phyloP scores from a whole-genome alignment of 1,140 invertebrate genomes.

The Bombus pascuorum region DNA sequence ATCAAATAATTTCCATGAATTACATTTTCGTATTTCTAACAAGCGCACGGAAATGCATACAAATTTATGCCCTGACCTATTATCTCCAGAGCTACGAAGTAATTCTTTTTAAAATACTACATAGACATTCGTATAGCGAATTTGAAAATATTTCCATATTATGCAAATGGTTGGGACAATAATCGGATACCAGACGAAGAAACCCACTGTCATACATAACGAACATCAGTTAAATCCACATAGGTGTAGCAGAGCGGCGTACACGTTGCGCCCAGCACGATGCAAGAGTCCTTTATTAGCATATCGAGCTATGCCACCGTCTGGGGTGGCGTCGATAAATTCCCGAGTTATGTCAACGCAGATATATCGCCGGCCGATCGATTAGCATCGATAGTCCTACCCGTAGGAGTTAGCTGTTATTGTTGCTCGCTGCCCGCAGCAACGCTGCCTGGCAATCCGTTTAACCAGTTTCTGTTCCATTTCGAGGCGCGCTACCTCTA shows the following conservation, averaged over 20 bases:
- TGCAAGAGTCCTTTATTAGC: slow-evolving; percentile 75
- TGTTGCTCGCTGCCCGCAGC: slow-evolving; percentile 68
- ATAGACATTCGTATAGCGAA: not conserved
- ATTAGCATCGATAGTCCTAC: slow-evolving; percentile 75
- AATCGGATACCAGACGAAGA: not conserved
- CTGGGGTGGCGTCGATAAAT: slow-evolving; percentile 77
- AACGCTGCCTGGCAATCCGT: slow-evolving; percentile 65
- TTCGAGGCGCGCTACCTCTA: not conserved
- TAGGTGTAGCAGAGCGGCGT: slow-evolving; percentile 19
- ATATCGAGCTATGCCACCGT: slow-evolving; percentile 68
- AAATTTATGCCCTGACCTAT: not conserved
- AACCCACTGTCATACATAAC: not conserved
- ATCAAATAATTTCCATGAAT: too few relatives aligned
- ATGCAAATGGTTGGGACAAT: not conserved
- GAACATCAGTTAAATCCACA: slow-evolving; percentile 17
- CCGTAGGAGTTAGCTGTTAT: slow-evolving; percentile 62
- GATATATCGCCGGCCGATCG: slow-evolving; percentile 76
- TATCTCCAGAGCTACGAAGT: not conserved
- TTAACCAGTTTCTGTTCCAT: slow-evolving; percentile 43
- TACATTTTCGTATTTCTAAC: not conserved
- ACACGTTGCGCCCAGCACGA: slow-evolving; percentile 19
- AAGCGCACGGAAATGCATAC: not conserved
- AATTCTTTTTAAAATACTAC: not conserved
- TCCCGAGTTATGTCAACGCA: slow-evolving; percentile 76
- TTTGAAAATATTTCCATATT: not conserved